Conservation (phyloP, 1,140 invertebrate species). For the Hyles euphorbiae region DNA sequence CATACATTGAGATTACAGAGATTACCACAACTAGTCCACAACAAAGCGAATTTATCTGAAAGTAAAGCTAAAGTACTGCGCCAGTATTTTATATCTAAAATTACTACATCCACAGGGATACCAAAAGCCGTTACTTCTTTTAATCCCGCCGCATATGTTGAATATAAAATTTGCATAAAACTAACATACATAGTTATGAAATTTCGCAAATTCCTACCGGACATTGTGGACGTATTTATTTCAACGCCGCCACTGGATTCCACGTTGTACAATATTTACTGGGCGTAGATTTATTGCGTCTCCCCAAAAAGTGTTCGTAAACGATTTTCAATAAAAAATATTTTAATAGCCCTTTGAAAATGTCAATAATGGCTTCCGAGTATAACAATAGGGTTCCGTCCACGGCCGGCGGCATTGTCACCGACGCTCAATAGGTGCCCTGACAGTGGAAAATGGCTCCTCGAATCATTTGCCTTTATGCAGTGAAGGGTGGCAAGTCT, state of each 20-base stretch:
- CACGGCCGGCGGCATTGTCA: constrained; percentile 38
- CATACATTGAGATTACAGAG: too few species aligned
- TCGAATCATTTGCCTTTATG: constrained; percentile 36
- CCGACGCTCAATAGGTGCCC: constrained; percentile 31
- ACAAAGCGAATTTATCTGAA: too few species aligned
- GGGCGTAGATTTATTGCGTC: constrained; percentile 27
- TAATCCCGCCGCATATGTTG: too few species aligned
- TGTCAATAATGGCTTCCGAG: constrained; percentile 49
- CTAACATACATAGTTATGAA: background rate
- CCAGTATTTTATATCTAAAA: too few species aligned
- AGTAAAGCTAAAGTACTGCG: too few species aligned
- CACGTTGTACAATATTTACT: constrained; percentile 13
- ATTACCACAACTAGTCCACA: too few species aligned
- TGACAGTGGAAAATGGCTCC: constrained; percentile 38
- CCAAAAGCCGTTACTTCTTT: too few species aligned
- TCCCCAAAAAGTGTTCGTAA: constrained; percentile 28
- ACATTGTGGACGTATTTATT: background rate
- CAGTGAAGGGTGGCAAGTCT: constrained; percentile 31
- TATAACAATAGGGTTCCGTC: constrained; percentile 44
- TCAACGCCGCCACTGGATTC: too few species aligned
- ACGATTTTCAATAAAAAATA: constrained; percentile 44
- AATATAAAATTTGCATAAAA: too few species aligned
- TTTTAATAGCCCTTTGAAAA: constrained; percentile 49
- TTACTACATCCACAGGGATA: too few species aligned
- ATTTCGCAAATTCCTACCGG: background rate